Base-by-base conservation (phyloP, 2,113 vertebrate species). In the Microtus ochrogaster region DNA sequence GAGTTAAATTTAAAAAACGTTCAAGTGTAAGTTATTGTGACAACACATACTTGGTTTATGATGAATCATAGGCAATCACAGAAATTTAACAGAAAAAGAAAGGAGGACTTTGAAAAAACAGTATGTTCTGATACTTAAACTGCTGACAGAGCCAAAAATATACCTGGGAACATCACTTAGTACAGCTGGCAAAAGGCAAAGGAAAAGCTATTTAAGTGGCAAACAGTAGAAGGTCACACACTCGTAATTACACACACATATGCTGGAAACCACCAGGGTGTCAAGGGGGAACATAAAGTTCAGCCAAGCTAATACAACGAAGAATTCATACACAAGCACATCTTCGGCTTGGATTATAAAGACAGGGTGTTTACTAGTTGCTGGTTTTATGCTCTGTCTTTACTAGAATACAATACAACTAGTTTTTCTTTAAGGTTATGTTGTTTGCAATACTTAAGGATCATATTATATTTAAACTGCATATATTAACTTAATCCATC, bases 171-270 rank as follows among this genome's bases (percentile, higher is more conserved):
- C 73, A 76, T 93, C 33, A 85, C 49, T 90, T 96, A 61, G 92
- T 94, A 89, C 77, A 97, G 81, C 90, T 97, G 89, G 92, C 65
- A 96, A 92, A 95, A 96, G 92, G 74, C 81, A 91, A 94, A 39
- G 92, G 86, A 90, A 90, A 92, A 92, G 94, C 92, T 92, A 95
- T 91, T 91, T 97, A 96, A 96, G 96, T 95, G 90, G 86, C 96
- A 97, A 97, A 95, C 49, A 96, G 88, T 91, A 92, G 95, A 97
- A 97, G 97, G 96, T 97, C 94, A 97, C 73, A 95, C 94, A 52
- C 84, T 97, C 47, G 19, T 94, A 93, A 94, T 92, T 89, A 84
- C 52, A 76, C 52, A 94, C 84, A 96, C 96, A 96, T 96, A 95
- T 95, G 94, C 88, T 96, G 16, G 79, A 94, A 86, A 91, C 47